Evolutionary conservation across 1,140 invertebrate species (phyloP).

Genomic region (Drosophila bocki): DNA sequence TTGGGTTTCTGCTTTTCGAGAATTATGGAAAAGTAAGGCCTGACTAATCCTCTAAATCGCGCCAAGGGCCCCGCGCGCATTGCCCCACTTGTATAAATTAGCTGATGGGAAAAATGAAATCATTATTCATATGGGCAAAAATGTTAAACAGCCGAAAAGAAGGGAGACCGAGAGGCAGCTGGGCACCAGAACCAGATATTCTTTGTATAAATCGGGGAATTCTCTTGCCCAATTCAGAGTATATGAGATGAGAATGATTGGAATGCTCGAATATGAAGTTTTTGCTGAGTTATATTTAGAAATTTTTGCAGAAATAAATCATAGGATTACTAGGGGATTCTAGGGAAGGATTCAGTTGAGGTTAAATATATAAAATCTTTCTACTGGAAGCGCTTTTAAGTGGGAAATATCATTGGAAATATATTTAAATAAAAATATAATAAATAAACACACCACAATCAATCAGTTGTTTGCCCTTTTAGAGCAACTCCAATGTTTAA

Average conservation of each 20-base stretch:
- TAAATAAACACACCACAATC: background rate
- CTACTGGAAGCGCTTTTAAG: background rate
- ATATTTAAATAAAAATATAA: background rate
- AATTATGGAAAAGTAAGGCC: conserved; percentile 84
- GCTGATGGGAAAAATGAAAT: conserved; percentile 84
- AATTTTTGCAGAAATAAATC: background rate
- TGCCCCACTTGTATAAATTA: conserved; percentile 84
- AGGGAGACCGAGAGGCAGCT: conserved; percentile 22
- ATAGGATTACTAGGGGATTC: background rate
- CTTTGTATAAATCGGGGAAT: conserved; percentile 21
- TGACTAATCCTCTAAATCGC: conserved; percentile 85
- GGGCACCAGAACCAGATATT: conserved; percentile 19
- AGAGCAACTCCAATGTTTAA: background rate
- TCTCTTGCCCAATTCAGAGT: conserved; percentile 33
- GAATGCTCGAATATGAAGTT: conserved; percentile 19
- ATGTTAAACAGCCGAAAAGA: conserved; percentile 74
- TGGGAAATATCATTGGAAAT: background rate
- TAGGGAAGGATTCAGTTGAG: background rate
- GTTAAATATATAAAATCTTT: too few species aligned
- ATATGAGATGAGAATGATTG: conserved; percentile 8
- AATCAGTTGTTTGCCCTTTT: background rate
- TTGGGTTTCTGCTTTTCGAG: conserved; percentile 54
- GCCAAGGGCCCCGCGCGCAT: conserved; percentile 65
- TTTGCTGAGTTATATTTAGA: background rate
- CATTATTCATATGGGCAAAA: conserved; percentile 81